These are phyloP conservation scores for Ericerus pela DNA, from an alignment of 1,140 invertebrate species.

Conservation along the genomic window DNA sequence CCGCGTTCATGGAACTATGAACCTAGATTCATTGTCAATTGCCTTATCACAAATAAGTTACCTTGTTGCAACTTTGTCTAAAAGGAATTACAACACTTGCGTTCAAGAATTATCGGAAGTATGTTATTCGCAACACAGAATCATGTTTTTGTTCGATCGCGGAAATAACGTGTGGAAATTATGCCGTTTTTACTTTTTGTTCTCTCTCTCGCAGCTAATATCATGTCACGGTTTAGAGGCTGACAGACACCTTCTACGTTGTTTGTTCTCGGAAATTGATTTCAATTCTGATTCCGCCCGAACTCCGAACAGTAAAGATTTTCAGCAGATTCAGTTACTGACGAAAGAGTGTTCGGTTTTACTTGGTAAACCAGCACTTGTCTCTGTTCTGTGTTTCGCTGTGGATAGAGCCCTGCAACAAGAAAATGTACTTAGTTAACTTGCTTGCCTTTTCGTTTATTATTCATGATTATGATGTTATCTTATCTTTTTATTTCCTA, in stretches of 20 bases:
- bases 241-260: conserved; percentile 72
- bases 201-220: conserved; percentile 45
- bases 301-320: conserved; percentile 32
- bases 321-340: conserved; percentile 53
- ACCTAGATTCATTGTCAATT: conserved; percentile 94
- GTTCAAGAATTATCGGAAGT: conserved; percentile 66
- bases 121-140: no score
- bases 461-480: conserved; percentile 23
- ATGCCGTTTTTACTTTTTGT: no score
- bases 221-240: conserved; percentile 67
- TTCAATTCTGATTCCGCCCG: conserved; percentile 40
- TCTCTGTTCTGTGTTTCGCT: conserved; percentile 63
- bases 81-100: conserved; percentile 84
- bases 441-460: conserved; percentile 4
- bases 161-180: no score
- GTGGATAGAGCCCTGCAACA: conserved; percentile 49
- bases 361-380: conserved; percentile 53
- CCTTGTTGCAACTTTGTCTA: conserved; percentile 87
- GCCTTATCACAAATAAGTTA: conserved; percentile 94
- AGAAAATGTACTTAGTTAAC: conserved; percentile 37
- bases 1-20: conserved; percentile 91
- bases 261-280: conserved; percentile 58
- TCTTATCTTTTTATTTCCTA: conserved; percentile 36
- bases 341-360: conserved; percentile 53
- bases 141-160: no score